Evolutionary conservation across 2,797 vertebrate genomes (phyloP).

Genomic region (Sebastiscus albofasciatus): DNA sequence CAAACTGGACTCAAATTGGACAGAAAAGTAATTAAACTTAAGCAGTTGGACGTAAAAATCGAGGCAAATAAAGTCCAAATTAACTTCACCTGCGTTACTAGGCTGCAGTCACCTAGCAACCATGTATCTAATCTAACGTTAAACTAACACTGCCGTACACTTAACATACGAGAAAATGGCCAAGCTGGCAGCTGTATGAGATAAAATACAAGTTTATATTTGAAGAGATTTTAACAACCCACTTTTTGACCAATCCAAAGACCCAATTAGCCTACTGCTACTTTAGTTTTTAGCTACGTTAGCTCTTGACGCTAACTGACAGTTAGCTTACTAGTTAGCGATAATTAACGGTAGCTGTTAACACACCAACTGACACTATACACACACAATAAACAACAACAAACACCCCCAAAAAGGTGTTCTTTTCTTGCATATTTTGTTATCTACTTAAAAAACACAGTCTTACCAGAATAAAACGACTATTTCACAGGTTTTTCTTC

Average conservation of each 20-base stretch:
- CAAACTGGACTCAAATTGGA: neutral
- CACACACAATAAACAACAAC: neutral
- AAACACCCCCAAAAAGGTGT: accelerated
- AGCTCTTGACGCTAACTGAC: neutral
- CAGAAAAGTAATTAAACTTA: neutral
- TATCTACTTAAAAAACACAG: neutral
- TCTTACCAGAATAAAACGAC: no score
- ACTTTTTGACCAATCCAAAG: neutral
- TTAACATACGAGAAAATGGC: neutral
- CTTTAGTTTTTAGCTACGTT: neutral
- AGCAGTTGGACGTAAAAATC: accelerated
- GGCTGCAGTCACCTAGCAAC: neutral
- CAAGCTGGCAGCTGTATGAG: no score
- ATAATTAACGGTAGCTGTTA: neutral
- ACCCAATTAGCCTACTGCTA: neutral
- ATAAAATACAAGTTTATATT: neutral
- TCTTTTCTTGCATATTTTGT: neutral
- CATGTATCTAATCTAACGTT: neutral
- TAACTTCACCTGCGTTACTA: neutral
- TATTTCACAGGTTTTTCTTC: accelerated
- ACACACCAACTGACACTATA: neutral
- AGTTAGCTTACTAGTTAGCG: neutral
- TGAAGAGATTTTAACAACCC: neutral
- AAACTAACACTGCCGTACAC: neutral
- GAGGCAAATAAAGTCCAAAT: neutral